Percentiles rank a stretch among this genome's conserved stretches.
These are phyloP conservation scores for Archegozetes longisetosus DNA, from an alignment of 1,140 invertebrate genomes.

Conservation along the genomic window DNA sequence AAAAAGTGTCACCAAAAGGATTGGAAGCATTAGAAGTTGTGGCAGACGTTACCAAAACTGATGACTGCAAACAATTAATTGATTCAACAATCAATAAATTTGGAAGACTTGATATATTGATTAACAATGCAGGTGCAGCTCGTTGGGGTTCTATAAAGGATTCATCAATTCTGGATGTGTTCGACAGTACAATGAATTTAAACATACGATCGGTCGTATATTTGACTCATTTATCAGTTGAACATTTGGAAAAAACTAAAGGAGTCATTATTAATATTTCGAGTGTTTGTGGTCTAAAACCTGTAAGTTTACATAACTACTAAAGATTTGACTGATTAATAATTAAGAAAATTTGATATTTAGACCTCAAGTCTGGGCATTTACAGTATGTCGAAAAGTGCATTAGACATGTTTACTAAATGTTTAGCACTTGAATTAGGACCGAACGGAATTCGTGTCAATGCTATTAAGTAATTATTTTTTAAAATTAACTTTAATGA, in stretches of 20 bases:
- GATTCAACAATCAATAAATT: slow-evolving; percentile 72
- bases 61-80: slow-evolving; percentile 60
- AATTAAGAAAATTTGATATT: background rate
- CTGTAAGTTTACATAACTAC: background rate
- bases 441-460: slow-evolving; percentile 48
- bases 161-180: background rate
- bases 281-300: background rate
- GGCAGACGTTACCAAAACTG: slow-evolving; percentile 80
- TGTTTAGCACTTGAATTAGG: slow-evolving; percentile 33
- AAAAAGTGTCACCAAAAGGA: background rate
- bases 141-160: background rate
- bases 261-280: slow-evolving; percentile 6
- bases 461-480: slow-evolving; percentile 27
- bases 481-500: background rate
- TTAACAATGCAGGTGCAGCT: slow-evolving; percentile 7
- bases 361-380: background rate
- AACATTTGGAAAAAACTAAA: background rate
- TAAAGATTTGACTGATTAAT: background rate
- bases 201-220: background rate
- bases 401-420: slow-evolving; percentile 70
- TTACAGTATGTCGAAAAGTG: slow-evolving; percentile 72
- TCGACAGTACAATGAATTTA: background rate
- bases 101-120: slow-evolving; percentile 43
- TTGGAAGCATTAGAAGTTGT: slow-evolving; percentile 30
- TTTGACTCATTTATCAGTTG: background rate